Percentiles rank a stretch among this genome's conserved stretches.
Conservation (phyloP, 2,113 vertebrate genomes). For the Colossoma macropomum region DNA sequence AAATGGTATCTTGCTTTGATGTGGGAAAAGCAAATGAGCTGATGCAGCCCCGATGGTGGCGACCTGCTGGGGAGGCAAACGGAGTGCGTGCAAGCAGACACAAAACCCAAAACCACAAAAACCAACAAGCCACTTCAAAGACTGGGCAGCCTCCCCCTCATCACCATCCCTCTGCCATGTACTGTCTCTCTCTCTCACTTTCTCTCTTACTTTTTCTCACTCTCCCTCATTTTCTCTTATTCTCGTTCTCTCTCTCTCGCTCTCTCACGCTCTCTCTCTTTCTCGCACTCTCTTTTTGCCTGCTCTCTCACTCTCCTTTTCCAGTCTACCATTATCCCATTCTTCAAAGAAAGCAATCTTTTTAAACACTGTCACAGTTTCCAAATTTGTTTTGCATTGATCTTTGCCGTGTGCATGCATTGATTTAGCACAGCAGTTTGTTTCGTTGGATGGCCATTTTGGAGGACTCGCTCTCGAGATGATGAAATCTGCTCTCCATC, state of each 20-base stretch:
- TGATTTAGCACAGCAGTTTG: slow-evolving; percentile 21
- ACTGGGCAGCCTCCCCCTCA: not conserved
- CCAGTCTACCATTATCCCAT: slow-evolving; percentile 23
- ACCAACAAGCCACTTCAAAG: slow-evolving; percentile 36
- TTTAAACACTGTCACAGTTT: slow-evolving; percentile 35
- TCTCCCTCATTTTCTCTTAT: too few species aligned
- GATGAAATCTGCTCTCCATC: slow-evolving; percentile 31
- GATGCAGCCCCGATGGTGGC: not conserved
- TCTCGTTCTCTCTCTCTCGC: too few species aligned
- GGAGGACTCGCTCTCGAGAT: not conserved
- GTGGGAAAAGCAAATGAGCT: slow-evolving; percentile 48
- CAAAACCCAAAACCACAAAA: slow-evolving; percentile 18
- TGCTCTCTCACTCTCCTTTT: slow-evolving; percentile 41
- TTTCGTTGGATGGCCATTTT: slow-evolving; percentile 26
- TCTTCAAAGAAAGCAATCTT: slow-evolving; percentile 50
- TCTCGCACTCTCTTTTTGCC: slow-evolving; percentile 54
- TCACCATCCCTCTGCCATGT: not conserved
- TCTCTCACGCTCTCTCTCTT: slow-evolving; percentile 40
- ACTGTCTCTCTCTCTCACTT: slow-evolving; percentile 36
- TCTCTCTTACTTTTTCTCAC: too few species aligned
- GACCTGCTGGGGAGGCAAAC: not conserved
- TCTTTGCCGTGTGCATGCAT: slow-evolving; percentile 19
- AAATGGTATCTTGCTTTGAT: slow-evolving; percentile 71
- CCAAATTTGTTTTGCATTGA: slow-evolving; percentile 51
- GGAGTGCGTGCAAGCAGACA: slow-evolving; percentile 11